Conservation (phyloP, 2,113 vertebrate genomes). For the Brachyhypopomus occidentalis region DNA sequence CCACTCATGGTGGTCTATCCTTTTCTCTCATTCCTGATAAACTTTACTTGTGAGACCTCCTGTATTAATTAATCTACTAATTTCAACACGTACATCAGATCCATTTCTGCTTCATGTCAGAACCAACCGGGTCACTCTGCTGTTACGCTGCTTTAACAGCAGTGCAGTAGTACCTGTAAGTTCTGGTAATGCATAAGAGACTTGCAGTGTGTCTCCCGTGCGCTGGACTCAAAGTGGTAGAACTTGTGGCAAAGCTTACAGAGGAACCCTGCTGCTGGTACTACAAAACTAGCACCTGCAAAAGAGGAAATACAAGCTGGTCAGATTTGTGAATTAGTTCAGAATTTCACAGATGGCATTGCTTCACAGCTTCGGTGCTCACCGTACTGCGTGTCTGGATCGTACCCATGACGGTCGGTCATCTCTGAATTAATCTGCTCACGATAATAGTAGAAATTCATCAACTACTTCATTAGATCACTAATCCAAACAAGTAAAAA, state of each 20-base stretch:
- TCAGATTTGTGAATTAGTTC: background rate
- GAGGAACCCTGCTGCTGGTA: slow-evolving; percentile 88
- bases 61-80: no score
- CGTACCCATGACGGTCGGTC: slow-evolving; percentile 45
- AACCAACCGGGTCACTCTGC: background rate
- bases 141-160: background rate
- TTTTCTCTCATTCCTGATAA: no score
- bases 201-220: slow-evolving; percentile 86
- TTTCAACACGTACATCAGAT: no score
- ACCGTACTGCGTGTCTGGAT: slow-evolving; percentile 80
- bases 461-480: background rate
- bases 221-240: slow-evolving; percentile 83
- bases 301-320: slow-evolving; percentile 34
- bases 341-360: background rate
- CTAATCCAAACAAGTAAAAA: background rate
- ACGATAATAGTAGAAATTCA: background rate
- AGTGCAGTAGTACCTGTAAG: slow-evolving; percentile 81
- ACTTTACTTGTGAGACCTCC: no score
- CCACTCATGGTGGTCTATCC: no score
- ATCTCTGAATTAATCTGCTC: slow-evolving; percentile 43
- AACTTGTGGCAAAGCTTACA: slow-evolving; percentile 92
- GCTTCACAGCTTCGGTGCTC: slow-evolving; percentile 55
- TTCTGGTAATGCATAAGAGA: slow-evolving; percentile 86
- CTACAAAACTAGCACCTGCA: slow-evolving; percentile 86
- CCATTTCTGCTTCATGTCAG: no score